phyloP scores from a whole-genome alignment of 2,113 vertebrate species.

The Pimephales promelas region DNA sequence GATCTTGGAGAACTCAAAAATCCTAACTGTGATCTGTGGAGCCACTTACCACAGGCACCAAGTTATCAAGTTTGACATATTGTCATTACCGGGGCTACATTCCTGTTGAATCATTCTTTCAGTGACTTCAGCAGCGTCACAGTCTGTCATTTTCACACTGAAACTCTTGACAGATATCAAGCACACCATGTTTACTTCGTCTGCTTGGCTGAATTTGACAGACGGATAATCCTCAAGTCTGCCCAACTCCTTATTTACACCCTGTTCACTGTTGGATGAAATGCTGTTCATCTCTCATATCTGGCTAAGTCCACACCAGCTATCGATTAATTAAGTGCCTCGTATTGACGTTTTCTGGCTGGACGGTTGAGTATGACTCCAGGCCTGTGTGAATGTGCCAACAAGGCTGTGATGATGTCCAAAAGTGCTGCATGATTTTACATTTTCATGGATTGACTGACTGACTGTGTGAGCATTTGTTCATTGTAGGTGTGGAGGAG shows the following conservation, averaged over 20 bases:
- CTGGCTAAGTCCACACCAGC: conserved; percentile 14
- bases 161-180: conserved; percentile 28
- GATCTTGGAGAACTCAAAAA: background rate
- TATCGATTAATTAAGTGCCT: conserved; percentile 38
- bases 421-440: background rate
- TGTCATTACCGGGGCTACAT: background rate
- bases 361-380: background rate
- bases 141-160: background rate
- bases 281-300: conserved; percentile 16
- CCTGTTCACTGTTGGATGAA: conserved; percentile 18
- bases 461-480: conserved; percentile 7
- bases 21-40: background rate
- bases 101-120: background rate
- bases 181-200: conserved; percentile 33
- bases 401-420: background rate
- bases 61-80: background rate
- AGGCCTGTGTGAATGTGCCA: background rate
- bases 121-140: background rate
- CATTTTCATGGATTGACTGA: background rate
- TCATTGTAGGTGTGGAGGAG: conserved; percentile 74
- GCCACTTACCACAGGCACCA: background rate
- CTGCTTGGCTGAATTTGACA: conserved; percentile 44
- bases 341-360: conserved; percentile 4
- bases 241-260: conserved; percentile 38
- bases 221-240: conserved; percentile 42